Conservation (phyloP, 2,888 invertebrate genomes). For the Scrobipalpa costella region DNA sequence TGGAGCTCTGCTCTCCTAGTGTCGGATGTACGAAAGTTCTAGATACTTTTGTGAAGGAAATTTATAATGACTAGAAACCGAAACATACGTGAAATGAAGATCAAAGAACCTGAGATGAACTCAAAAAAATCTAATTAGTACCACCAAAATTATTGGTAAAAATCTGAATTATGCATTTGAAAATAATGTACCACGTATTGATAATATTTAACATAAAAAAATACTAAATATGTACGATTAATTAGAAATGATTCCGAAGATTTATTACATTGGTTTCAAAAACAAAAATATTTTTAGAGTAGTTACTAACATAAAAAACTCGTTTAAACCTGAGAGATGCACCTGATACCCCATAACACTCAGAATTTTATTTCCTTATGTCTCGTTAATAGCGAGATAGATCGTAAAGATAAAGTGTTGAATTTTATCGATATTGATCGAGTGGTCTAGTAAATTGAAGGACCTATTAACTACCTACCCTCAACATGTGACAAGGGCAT, state of each 20-base stretch:
- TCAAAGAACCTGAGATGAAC: too few species aligned
- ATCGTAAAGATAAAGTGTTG: slow-evolving; percentile 40
- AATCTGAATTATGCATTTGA: too few species aligned
- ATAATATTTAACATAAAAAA: too few species aligned
- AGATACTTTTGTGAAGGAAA: neutral
- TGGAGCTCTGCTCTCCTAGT: slow-evolving; percentile 7
- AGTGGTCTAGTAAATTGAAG: slow-evolving; percentile 36
- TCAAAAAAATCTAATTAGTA: too few species aligned
- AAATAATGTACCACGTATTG: too few species aligned
- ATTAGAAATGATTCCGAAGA: too few species aligned
- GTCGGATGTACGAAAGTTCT: neutral
- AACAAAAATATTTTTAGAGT: neutral
- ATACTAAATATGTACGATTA: too few species aligned
- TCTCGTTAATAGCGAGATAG: slow-evolving; percentile 39
- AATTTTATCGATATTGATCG: slow-evolving; percentile 42
- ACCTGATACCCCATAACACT: slow-evolving; percentile 5
- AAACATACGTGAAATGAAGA: too few species aligned
- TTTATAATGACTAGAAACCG: too few species aligned
- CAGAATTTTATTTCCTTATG: slow-evolving; percentile 5
- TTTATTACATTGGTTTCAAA: too few species aligned
- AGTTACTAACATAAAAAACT: neutral
- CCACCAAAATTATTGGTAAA: too few species aligned
- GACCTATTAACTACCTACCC: slow-evolving; percentile 24
- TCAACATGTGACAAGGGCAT: slow-evolving; percentile 23
- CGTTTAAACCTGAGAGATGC: neutral